Base-by-base conservation (phyloP, 2,113 vertebrate species). In the Petrocephalus zakoni region DNA sequence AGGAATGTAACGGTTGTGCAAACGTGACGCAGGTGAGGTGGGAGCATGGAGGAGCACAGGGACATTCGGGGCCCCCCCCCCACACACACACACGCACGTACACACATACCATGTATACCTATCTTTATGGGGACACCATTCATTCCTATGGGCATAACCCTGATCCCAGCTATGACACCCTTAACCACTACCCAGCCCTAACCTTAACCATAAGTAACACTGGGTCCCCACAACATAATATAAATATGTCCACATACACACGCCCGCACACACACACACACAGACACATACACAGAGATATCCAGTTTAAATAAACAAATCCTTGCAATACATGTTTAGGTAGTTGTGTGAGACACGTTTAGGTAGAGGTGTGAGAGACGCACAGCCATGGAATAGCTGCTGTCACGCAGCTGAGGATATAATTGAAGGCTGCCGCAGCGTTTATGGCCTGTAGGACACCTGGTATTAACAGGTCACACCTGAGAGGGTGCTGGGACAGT, bases 381-480 rank as follows among this genome's bases (percentile, higher is more conserved):
- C 3, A 3, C 61, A 29, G 10, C 61, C 13, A 29, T 10, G 25
- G 58, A n/a, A 64, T 25, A 90, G 91, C 90, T 90, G 90, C 90
- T 93, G 93, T 93, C 92, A 91, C 89, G 92, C 93, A 90, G 92
- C 91, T 92, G 93, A 91, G 90, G 91, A 88, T 94, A 93, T 95
- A 94, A 95, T 95, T 95, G 93, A 92, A 92, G 92, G 91, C 89
- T 92, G 90, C 90, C 89, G 91, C 78, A 92, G 93, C 93, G 92
- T 92, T 93, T 94, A 94, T 85, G 29, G 93, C 88, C 92, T 93
- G 90, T 90, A 91, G 90, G 91, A 94, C 94, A 95, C 94, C 94
- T 94, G 94, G 90, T 90, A 94, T 92, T 93, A 94, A 94, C 93
- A 94, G 93, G 47, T 37, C 55, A 81, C 64, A 78, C 87, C 87